A percentile compares a stretch with the other conserved stretches of the same genome.
These are phyloP conservation scores for Musca vetustissima DNA, from an alignment of 1,140 invertebrate genomes.

Conservation along the genomic window DNA sequence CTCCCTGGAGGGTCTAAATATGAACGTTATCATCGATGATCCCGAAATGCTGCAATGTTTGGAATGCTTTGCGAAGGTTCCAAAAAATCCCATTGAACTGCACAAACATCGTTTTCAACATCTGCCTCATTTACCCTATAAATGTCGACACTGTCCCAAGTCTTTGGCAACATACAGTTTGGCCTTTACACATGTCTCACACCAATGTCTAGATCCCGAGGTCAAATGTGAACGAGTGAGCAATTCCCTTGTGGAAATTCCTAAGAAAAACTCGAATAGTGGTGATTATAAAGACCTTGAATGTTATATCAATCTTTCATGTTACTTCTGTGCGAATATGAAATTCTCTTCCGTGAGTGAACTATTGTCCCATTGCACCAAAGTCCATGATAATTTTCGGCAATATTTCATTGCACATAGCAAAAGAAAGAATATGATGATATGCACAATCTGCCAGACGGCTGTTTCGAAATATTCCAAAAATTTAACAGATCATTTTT, in stretches of 20 bases:
- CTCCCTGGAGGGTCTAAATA: background rate
- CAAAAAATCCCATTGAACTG: background rate
- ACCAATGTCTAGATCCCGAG: background rate
- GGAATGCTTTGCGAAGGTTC: background rate
- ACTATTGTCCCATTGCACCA: background rate
- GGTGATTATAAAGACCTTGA: too few species aligned
- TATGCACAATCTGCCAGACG: background rate
- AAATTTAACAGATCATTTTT: background rate
- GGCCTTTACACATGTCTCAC: background rate
- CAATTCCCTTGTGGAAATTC: too few species aligned
- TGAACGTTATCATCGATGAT: background rate
- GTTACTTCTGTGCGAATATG: background rate
- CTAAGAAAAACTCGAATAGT: background rate
- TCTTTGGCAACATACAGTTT: background rate
- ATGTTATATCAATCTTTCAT: background rate
- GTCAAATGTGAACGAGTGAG: too few species aligned
- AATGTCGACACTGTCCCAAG: background rate
- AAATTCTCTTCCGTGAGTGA: background rate
- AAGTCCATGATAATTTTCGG: background rate
- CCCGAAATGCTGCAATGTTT: background rate
- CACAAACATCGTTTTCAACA: constrained; percentile 14
- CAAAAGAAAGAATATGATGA: background rate
- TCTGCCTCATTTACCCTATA: background rate
- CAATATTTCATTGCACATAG: background rate
- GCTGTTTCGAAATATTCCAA: background rate